Conservation (phyloP, 1,140 invertebrate species). For the Hetaerina americana region DNA sequence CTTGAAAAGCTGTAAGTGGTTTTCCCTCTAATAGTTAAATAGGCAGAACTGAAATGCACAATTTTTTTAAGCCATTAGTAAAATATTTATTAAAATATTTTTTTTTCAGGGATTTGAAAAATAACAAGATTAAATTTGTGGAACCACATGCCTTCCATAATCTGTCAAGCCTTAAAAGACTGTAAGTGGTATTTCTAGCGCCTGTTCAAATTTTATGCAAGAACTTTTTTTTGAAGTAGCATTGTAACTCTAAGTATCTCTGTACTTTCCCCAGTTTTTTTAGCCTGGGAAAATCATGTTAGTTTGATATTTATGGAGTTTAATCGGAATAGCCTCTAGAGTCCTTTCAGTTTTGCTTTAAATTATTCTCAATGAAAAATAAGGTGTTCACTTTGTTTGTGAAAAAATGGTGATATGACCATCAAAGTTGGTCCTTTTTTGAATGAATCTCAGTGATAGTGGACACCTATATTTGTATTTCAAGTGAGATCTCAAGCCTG, state of each 20-base stretch:
- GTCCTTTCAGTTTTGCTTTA: background rate
- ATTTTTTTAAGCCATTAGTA: background rate
- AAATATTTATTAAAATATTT: background rate
- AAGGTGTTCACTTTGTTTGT: no score
- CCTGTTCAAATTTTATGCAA: background rate
- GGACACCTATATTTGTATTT: no score
- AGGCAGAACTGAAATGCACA: background rate
- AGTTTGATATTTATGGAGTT: background rate
- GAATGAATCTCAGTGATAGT: no score
- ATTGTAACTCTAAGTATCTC: background rate
- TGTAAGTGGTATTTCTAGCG: background rate
- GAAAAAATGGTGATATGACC: no score
- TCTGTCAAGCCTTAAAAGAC: conserved; percentile 2
- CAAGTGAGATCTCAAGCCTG: no score
- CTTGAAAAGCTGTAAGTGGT: background rate
- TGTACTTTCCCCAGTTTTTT: background rate
- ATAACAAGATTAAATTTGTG: background rate
- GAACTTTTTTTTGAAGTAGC: background rate
- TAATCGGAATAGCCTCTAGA: background rate
- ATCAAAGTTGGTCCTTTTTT: no score
- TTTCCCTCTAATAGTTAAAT: background rate
- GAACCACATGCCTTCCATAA: background rate
- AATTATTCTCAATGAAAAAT: background rate
- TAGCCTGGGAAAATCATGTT: background rate
- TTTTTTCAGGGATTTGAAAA: conserved; percentile 8